Conservation (phyloP, 2,797 vertebrate species). For the Spea hammondii region DNA sequence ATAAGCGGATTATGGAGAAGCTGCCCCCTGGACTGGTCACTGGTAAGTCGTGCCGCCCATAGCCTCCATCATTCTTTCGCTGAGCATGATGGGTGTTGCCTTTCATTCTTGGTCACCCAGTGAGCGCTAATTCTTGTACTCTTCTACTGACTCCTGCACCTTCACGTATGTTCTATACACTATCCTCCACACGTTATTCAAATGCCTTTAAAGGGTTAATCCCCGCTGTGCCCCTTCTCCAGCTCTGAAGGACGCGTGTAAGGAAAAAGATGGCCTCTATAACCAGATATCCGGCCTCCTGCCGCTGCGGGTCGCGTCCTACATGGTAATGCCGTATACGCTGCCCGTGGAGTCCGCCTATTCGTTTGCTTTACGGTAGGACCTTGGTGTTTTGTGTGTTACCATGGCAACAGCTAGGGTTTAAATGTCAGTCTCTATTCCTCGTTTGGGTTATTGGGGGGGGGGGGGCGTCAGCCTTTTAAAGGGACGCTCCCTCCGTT, state of each 20-base stretch:
- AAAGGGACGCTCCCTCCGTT: no score
- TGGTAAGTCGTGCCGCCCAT: constrained; percentile 66
- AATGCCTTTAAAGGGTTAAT: no score
- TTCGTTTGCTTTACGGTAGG: constrained; percentile 75
- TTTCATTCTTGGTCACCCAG: no score
- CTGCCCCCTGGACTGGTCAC: constrained; percentile 73
- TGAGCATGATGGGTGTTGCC: no score
- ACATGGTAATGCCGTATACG: constrained; percentile 81
- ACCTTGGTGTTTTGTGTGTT: not conserved
- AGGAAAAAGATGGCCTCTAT: constrained; percentile 69
- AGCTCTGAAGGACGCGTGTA: constrained; percentile 80
- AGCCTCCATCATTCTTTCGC: not conserved
- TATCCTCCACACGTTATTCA: not conserved
- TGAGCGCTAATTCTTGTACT: no score
- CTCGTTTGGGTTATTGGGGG: no score
- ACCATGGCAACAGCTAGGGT: no score
- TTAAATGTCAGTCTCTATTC: no score
- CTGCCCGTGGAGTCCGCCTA: constrained; percentile 83
- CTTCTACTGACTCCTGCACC: no score
- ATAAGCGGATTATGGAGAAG: constrained; percentile 70
- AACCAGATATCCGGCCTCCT: constrained; percentile 72
- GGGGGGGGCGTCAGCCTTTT: no score
- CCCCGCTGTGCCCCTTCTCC: constrained; percentile 31
- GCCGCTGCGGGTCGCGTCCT: constrained; percentile 82
- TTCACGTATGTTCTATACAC: not conserved